A percentile compares a stretch with the other conserved stretches of the same genome.
phyloP scores from a whole-genome alignment of 2,888 invertebrate species.

The Podabrus alpinus region DNA sequence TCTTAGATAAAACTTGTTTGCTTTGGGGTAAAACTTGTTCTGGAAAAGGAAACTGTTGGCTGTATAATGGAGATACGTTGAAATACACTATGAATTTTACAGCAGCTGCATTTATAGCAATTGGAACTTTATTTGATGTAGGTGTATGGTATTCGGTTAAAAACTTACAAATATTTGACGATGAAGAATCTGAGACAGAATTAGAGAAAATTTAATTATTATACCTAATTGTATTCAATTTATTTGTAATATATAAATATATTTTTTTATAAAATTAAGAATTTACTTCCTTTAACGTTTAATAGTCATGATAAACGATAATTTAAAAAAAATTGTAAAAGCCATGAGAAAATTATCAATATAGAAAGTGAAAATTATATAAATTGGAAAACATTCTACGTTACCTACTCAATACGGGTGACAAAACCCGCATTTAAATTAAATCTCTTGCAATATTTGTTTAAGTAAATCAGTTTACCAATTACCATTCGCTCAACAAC shows the following conservation, averaged over 20 bases:
- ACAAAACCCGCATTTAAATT: not conserved
- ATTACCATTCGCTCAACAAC: not conserved
- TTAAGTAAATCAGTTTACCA: not conserved
- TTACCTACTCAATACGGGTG: not conserved
- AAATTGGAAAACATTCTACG: not conserved
- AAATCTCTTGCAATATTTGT: not conserved
- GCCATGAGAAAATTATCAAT: not conserved
- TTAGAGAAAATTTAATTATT: not conserved
- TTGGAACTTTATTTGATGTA: conserved; percentile 68
- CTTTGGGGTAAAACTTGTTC: conserved; percentile 77
- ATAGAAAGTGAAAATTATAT: not conserved
- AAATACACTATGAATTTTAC: conserved; percentile 68
- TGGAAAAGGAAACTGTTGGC: conserved; percentile 74
- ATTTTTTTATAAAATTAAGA: not conserved
- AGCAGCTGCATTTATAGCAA: conserved; percentile 66
- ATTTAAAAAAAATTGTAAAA: not conserved
- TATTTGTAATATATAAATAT: not conserved
- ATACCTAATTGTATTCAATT: not conserved
- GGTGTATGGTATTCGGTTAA: conserved; percentile 72
- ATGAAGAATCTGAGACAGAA: conserved; percentile 59
- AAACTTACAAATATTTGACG: conserved; percentile 73
- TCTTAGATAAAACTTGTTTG: conserved; percentile 66
- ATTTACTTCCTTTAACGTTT: not conserved
- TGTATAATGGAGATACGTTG: conserved; percentile 69
- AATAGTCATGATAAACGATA: not conserved